Base-by-base conservation (phyloP, 2,888 invertebrate species). In the Netelia virgata region DNA sequence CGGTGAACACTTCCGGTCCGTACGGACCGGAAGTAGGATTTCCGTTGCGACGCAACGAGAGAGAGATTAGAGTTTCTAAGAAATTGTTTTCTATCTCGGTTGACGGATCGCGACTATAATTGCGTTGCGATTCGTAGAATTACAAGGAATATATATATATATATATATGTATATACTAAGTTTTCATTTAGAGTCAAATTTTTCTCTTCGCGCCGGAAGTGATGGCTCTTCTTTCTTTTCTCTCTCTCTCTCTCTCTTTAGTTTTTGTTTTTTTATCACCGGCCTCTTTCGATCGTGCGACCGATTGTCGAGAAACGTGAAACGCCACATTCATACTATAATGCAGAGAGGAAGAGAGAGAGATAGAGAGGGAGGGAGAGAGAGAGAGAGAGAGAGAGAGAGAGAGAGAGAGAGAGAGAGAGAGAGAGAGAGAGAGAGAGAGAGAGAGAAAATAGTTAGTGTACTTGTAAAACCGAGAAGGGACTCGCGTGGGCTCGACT, bases 381-480 rank as follows among this genome's bases (percentile, higher is more conserved):
- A 23, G 1, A 23, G 28, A 28, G 28, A 28, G 28, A 28, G 28
- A 28, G 28, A 28, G 28, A 28, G 5, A 28, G 5, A 5, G 28
- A 5, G 5, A 16, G 5, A 9, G 20, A 28, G 23, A 3, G 23
- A 23, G 3, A 3, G 23, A 23, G 23, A 23, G 23, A 23, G 23
- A 3, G 3, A 3, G 5, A 5, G 28, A 5, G 3, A 5, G 28
- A 5, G 5, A 28, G 28, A 28, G 28, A 5, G 28, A 28, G 3
- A 28, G 28, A 5, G 28, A 28, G 28, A 5, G 28, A 28, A 5
- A 28, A 28, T 28, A 28, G 28, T 28, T 28, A n/a, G 64, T 70
- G 47, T 64, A 16, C 43, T 68, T 53, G 18, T 84, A 82, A 55
- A 73, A 74, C 28, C 82, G 68, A 76, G 79, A 84, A 73, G 72